Evolutionary conservation across 2,888 invertebrate genomes (phyloP), one percentile per base, ranked within the genome.

Genomic region (Shargacucullia verbasci): DNA sequence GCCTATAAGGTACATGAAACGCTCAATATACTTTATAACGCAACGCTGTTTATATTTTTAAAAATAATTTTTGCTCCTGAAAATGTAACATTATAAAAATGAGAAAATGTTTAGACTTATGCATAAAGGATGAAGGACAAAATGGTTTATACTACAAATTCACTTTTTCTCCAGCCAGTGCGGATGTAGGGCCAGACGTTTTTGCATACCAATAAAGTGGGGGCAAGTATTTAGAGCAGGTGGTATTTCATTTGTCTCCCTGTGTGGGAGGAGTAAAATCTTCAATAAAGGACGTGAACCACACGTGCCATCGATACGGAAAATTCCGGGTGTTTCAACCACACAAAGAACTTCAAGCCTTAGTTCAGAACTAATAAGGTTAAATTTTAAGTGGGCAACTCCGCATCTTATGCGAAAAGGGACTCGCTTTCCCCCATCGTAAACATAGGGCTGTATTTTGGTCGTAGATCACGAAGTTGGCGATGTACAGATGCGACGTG

Each of bases 241-340:
- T 90, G 89, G 88, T 86, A 89, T 89, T 87, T 86, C 82, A 87
- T 87, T 87, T 70, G 84, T 80, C 84, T 83, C 81, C 83, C 80
- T 67, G 59, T 66, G 82, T 81, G 82, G 88, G 87, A 82, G 87
- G 87, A 82, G 86, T 81, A 73, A 82, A 81, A 84, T 83, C 90
- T 85, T 89, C 91, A 91, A 92, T 92, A 92, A 89, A 90, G 87
- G 87, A 88, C 82, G 81, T 85, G 89, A 87, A 87, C 86, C 92
- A 91, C 90, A 91, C 90, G 91, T 92, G 92, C 86, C 86, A 80
- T 82, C 86, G 84, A 88, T 86, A 84, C 87, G 86, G 90, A 88
- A 89, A 90, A 90, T 90, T 88, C 86, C 84, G 71, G 67, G 73
- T 68, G 71, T 80, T 75, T 73, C 45, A 37, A 12, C 20, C 9